These are phyloP conservation scores for Nematopogon swammerdamellus DNA, from an alignment of 2,888 invertebrate genomes.

Conservation along the genomic window DNA sequence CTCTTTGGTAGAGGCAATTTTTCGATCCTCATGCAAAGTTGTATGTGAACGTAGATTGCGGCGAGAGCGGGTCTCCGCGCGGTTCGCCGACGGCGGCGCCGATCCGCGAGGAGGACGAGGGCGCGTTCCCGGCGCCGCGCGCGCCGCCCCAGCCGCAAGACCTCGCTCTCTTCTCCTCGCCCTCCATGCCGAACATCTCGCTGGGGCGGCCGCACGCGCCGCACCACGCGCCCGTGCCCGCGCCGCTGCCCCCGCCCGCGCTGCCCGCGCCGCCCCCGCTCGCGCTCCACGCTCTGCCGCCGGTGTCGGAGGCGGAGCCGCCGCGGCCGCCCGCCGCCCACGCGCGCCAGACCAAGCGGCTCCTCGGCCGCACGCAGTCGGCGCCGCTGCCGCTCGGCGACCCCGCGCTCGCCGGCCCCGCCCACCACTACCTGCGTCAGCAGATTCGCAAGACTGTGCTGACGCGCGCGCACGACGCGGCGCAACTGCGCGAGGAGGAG, in stretches of 20 bases:
- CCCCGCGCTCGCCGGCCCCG: conserved; percentile 68
- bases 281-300: conserved; percentile 85
- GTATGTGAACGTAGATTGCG: conserved; percentile 33
- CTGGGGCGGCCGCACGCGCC: conserved; percentile 76
- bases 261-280: conserved; percentile 72
- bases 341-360: conserved; percentile 70
- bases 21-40: too few relatives aligned
- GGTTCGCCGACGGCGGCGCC: conserved; percentile 68
- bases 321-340: conserved; percentile 39
- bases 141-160: conserved; percentile 58
- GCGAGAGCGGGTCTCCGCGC: conserved; percentile 49
- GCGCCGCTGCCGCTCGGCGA: conserved; percentile 89
- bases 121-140: conserved; percentile 54
- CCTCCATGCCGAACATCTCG: conserved; percentile 96
- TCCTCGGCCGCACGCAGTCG: conserved; percentile 90
- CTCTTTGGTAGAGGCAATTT: too few relatives aligned
- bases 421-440: conserved; percentile 68
- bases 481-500: conserved; percentile 61
- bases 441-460: conserved; percentile 84
- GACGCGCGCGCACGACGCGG: conserved; percentile 67
- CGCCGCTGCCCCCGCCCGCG: conserved; percentile 61
- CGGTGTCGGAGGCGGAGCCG: conserved; percentile 61
- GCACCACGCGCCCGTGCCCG: conserved; percentile 60
- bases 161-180: conserved; percentile 84
- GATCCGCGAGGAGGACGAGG: conserved; percentile 80